A percentile compares a stretch with the other conserved stretches of the same genome.
Conservation (phyloP, 2,797 vertebrate species). For the Chloroceryle inda region DNA sequence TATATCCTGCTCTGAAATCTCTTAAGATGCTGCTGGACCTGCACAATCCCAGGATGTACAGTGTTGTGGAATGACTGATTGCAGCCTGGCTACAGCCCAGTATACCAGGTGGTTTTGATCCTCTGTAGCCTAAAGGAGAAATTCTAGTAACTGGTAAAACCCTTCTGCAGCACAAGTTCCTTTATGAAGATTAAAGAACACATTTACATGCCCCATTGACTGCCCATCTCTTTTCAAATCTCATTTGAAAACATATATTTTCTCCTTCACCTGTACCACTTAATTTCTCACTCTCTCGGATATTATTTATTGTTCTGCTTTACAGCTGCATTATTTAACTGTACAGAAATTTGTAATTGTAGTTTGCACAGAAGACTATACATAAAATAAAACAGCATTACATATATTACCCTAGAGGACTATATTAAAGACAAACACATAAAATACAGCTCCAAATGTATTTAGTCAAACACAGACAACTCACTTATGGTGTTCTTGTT, state of each 20-base stretch:
- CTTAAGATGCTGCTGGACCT: background rate
- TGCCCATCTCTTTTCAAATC: background rate
- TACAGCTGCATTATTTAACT: background rate
- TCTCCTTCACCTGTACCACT: background rate
- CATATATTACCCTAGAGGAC: background rate
- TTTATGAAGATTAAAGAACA: conserved; percentile 18
- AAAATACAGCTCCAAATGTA: background rate
- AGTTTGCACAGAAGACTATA: background rate
- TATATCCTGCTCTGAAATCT: background rate
- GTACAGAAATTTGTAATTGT: background rate
- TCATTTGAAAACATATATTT: background rate
- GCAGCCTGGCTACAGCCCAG: background rate
- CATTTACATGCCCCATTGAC: background rate
- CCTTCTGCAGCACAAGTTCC: background rate
- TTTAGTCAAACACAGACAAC: background rate
- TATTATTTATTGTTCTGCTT: background rate
- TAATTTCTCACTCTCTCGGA: background rate
- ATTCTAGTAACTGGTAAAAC: background rate
- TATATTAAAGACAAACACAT: background rate
- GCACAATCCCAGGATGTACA: background rate
- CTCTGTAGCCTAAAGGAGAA: conserved; percentile 23
- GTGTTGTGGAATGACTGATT: background rate
- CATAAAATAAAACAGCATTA: background rate
- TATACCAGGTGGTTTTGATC: background rate
- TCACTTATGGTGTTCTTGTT: background rate